A percentile compares a stretch with the other conserved stretches of the same genome.
These are phyloP conservation scores for Notamacropus eugenii DNA, from an alignment of 2,797 vertebrate genomes.

Conservation along the genomic window DNA sequence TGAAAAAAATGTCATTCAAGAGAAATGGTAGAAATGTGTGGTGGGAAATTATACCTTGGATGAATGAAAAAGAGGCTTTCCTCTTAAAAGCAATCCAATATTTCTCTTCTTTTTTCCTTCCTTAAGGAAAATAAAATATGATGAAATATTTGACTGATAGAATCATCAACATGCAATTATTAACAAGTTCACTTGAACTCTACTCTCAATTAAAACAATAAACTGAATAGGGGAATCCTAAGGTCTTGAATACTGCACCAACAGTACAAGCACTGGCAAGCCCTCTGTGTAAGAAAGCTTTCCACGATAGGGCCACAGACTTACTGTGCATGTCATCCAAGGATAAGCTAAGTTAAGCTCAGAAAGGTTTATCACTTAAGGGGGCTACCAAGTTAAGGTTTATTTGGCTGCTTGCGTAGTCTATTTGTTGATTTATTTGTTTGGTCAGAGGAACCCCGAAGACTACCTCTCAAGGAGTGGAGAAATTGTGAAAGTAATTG, in stretches of 20 bases:
- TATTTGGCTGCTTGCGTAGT: neutral
- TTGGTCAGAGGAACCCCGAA: neutral
- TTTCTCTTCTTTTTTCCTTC: neutral
- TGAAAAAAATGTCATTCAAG: slow-evolving; percentile 8
- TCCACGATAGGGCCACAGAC: neutral
- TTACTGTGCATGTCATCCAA: neutral
- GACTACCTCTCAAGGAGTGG: neutral
- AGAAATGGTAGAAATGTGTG: neutral
- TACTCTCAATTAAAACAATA: neutral
- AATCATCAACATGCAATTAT: neutral
- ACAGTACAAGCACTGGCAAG: neutral
- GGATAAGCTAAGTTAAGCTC: neutral
- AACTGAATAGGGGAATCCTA: neutral
- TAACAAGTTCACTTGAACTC: neutral
- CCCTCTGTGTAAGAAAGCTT: neutral
- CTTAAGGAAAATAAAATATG: neutral
- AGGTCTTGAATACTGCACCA: neutral
- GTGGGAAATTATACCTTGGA: neutral
- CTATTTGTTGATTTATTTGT: neutral
- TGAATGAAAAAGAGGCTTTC: neutral
- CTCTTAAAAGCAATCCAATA: neutral
- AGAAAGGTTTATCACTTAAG: neutral
- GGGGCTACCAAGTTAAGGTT: neutral
- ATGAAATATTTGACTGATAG: neutral
- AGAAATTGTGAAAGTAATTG: neutral